phyloP scores from a whole-genome alignment of 2,797 vertebrate species.

The Argya squamiceps region DNA sequence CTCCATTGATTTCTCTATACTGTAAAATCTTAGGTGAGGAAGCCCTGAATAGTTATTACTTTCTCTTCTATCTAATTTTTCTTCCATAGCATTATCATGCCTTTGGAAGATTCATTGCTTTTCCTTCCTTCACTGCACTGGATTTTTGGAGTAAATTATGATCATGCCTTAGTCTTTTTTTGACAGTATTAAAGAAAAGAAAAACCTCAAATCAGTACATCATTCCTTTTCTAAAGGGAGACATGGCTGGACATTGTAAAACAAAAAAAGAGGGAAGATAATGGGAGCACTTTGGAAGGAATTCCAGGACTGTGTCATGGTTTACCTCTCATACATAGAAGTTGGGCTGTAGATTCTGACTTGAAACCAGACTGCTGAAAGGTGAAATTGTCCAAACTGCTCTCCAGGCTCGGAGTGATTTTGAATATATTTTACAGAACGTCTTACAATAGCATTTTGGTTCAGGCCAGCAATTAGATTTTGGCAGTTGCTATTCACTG shows the following conservation, averaged over 20 bases:
- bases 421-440: background rate
- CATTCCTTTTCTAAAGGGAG: background rate
- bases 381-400: background rate
- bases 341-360: background rate
- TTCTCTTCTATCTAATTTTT: background rate
- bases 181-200: background rate
- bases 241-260: background rate
- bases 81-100: background rate
- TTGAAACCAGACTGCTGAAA: background rate
- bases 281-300: background rate
- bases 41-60: background rate
- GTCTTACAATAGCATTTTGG: background rate
- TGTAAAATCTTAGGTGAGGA: background rate
- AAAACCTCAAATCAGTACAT: background rate
- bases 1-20: background rate
- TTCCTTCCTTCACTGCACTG: background rate
- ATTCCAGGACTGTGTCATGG: background rate
- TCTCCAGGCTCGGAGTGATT: background rate
- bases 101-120: background rate
- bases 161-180: background rate
- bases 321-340: background rate
- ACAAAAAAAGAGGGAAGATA: background rate
- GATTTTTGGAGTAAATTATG: background rate
- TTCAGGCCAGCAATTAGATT: background rate
- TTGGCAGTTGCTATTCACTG: rapidly evolving